Evolutionary conservation across 2,888 invertebrate genomes (phyloP), one percentile per base, ranked within the genome.

Genomic region (Chloromyia formosa): DNA sequence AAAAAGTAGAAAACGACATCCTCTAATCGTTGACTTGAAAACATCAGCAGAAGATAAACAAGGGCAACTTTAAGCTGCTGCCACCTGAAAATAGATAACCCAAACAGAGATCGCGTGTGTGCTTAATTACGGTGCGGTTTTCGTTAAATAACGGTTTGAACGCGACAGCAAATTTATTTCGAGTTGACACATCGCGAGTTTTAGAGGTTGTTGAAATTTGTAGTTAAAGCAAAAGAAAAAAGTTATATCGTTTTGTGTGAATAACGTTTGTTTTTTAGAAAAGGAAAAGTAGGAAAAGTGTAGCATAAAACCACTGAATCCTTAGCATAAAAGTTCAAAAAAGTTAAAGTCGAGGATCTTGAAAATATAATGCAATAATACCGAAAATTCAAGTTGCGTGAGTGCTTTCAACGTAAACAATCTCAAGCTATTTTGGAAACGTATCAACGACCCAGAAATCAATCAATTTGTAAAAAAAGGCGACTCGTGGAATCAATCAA

Each of bases 81-180:
- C 27, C 2, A 12, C 35, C 16, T 1, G 35, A 64, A 18, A 64
- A 12, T 45, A 23, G 45, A 64, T 14, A 42, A 18, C 1, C 16
- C 16, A 64, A 40, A 20, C 14, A 64, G 40, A 49, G 49, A 7
- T 12, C 12, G 18, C 22, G 66, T 66, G 66, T 66, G 66, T 66
- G 66, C 66, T 56, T 18, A 71, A 58, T 58, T 40, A n/a, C 71
- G 71, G 71, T 71, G 23, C 71, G 71, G 71, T 56, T 71, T 45
- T 69, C 23, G 20, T 14, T 14, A 22, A 10, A 56, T 27, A 53
- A 56, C 71, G 71, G 71, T 71, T 12, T 18, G 56, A 56, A n/a
- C 71, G 71, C 58, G 71, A 18, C 40, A 35, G 9, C 35, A 40
- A 18, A 40, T 40, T 14, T 35, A 35, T 35, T 12, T 56, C 40